Evolutionary conservation across 1,140 invertebrate species (phyloP), one percentile per base, ranked within the genome.

Genomic region (Orchestia grillus): DNA sequence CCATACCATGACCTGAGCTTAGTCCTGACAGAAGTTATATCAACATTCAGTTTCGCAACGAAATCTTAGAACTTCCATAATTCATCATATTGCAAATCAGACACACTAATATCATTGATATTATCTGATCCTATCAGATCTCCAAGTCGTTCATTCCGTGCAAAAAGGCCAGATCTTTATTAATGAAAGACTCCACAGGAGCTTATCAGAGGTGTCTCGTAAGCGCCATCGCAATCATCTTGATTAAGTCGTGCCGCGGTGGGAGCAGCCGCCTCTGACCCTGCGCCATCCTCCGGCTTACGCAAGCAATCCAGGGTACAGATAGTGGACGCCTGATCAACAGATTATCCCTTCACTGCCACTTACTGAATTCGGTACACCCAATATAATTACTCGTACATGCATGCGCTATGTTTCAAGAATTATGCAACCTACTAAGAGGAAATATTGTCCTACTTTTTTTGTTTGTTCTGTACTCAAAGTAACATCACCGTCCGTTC

Each of bases 101-200:
- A 36, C 11, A 77, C 62, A 77, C 15, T 91, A 91, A 91, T 91
- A 42, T 91, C 41, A 91, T 8, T 44, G 88, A 91, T 91, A 91
- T 91, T 91, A 91, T 91, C 88, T 42, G 41, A 28, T 43, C 41
- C 44, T 91, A 91, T 91, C 88, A 91, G 88, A 91, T 91, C 88
- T 91, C 44, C 88, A 6, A 15, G 88, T 91, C 88, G 42, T 43
- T 11, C 42, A 91, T 91, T 44, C 11, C 88, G 41, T 4, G 88
- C 88, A 91, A 91, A 43, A 91, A 42, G 28, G 8, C 44, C 88
- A 42, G 44, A 91, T 91, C 88, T 91, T 91, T 91, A 91, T 91
- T 43, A 91, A 91, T 42, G 62, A 77, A 77, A 77, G 28, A 36
- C 62, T 77, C 88, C 41, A 44, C 88, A 91, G 88, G 88, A 91